Evolutionary conservation across 2,888 invertebrate species (phyloP).

Genomic region (Bibio marci): DNA sequence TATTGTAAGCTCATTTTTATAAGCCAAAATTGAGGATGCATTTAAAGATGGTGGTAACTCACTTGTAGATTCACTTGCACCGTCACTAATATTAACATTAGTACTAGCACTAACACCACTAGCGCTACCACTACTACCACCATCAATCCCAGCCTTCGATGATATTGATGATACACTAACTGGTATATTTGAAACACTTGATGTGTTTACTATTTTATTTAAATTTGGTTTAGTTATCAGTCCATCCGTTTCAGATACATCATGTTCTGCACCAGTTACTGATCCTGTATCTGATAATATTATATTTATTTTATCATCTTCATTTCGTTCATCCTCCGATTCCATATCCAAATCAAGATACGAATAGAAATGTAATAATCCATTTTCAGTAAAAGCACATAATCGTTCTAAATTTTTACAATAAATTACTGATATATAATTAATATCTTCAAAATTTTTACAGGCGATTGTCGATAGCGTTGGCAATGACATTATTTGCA

Average conservation of each 20-base stretch:
- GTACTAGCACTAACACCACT: not conserved
- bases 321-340: conserved; percentile 52
- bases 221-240: too few relatives aligned
- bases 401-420: conserved; percentile 77
- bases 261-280: conserved; percentile 10
- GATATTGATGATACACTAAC: conserved; percentile 1
- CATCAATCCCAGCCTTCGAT: not conserved
- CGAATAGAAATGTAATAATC: conserved; percentile 68
- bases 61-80: not conserved
- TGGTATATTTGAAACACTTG: not conserved
- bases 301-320: conserved; percentile 19
- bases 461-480: conserved; percentile 46
- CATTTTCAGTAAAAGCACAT: conserved; percentile 66
- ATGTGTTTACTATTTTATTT: too few relatives aligned
- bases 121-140: too few relatives aligned
- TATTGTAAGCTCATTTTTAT: conserved; percentile 37
- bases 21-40: conserved; percentile 31
- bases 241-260: conserved; percentile 21
- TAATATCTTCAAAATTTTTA: conserved; percentile 33
- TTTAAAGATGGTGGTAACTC: conserved; percentile 1
- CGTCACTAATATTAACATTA: not conserved
- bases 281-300: conserved; percentile 7
- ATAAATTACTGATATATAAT: conserved; percentile 63
- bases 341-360: conserved; percentile 56
- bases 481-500: conserved; percentile 54